Base-by-base conservation (phyloP, 30 jellyfish, hydroid and myxozoan genomes). In the Morbakka virulenta region DNA sequence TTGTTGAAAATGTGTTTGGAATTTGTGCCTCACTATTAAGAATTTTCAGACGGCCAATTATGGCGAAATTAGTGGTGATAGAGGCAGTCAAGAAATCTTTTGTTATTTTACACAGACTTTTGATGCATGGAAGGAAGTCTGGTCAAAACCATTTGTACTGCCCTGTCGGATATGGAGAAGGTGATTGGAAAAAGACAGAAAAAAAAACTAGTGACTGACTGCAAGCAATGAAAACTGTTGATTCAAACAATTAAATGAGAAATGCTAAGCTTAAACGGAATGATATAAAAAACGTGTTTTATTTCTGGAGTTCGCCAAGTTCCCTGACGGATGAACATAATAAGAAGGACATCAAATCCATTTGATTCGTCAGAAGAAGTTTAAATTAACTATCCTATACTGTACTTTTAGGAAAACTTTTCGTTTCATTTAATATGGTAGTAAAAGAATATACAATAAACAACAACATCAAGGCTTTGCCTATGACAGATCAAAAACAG, bases 11-110 rank as follows among this genome's bases (percentile, higher is more conserved):
- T 50, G 77, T 50, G 2, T 69, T 71, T 71, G 83, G 83, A 20
- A 48, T 71, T 25, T 41, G 81, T 28, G 86, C 86, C 32, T 17
- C 84, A 74, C 69, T 81, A 24, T 74, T 74, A 63, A 24, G 86
- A 13, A 28, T 52, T 4, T 52, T 74, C 64, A 50, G 86, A 57
- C 12, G 31, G 71, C 71, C 71, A 57, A 57, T 4, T 4, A 22
- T 22, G 9, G 71, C 11, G 9, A 22, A 4, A 24, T 9, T 4
- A 9, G 71, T 9, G 12, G 31, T 24, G 22, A n/a, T n/a, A 12
- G n/a, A 47, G n/a, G 14, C 12, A 47, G n/a, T 47, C 12, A 57
- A 11, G 26, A 57, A 57, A 14, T n/a, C 24, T 57, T 4, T 57
- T n/a, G 71, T 57, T 4, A 9, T 24, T 14, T 57, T 57, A 57